phyloP scores from a whole-genome alignment of 2,113 vertebrate species.

The Anser cygnoides region DNA sequence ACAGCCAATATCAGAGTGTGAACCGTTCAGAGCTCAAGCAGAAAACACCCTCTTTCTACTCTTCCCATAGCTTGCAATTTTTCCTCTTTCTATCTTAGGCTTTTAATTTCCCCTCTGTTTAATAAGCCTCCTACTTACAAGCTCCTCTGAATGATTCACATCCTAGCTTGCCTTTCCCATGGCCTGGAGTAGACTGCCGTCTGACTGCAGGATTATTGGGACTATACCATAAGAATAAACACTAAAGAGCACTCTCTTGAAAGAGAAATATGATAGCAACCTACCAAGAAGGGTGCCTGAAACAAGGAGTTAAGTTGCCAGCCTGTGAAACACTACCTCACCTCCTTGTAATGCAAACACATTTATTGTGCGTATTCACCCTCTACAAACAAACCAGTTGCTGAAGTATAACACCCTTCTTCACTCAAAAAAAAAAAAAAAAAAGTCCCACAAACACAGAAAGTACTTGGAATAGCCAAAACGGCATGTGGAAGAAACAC shows the following conservation, averaged over 20 bases:
- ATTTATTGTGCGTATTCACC: background rate
- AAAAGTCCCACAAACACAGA: background rate
- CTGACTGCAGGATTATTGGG: background rate
- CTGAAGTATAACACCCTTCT: background rate
- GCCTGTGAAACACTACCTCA: background rate
- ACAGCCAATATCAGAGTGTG: constrained; percentile 30
- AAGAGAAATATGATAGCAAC: background rate
- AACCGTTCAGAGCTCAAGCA: constrained; percentile 22
- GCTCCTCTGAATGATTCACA: background rate
- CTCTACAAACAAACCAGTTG: background rate
- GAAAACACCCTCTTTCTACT: background rate
- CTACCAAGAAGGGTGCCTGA: background rate
- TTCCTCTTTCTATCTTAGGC: background rate
- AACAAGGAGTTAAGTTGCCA: background rate
- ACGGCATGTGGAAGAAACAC: background rate
- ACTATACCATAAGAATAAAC: background rate
- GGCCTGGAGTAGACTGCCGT: background rate
- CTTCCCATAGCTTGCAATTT: background rate
- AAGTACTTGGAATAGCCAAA: background rate
- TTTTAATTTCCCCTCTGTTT: constrained; percentile 29
- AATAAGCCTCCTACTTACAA: constrained; percentile 6
- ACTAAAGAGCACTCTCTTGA: background rate
- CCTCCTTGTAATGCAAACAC: constrained; percentile 4
- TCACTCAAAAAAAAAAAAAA: background rate
- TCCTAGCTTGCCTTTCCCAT: background rate